Evolutionary conservation across 2,888 invertebrate species (phyloP), one percentile per base, ranked within the genome.

Genomic region (Catonia carolina): DNA sequence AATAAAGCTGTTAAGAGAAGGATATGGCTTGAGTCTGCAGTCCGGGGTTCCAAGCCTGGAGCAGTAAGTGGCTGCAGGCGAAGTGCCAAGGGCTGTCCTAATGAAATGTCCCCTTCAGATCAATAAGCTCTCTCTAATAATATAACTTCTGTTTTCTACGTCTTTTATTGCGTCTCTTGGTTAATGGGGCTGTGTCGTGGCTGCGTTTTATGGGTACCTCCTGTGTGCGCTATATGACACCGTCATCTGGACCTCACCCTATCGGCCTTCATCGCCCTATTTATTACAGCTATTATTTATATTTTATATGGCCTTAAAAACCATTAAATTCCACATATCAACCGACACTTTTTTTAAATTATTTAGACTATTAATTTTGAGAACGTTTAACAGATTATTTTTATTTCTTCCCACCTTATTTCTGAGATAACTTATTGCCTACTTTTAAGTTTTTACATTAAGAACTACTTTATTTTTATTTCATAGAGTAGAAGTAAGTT

Each of bases 41-140:
- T 18, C 20, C 5, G 18, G 17, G 14, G 2, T n/a, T n/a, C n/a
- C n/a, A n/a, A n/a, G n/a, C n/a, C n/a, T n/a, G 2, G 18, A 41
- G 17, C n/a, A n/a, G n/a, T n/a, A 4, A 4, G 4, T 12, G 41
- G 20, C 41, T 41, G 18, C 41, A 41, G 41, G 41, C 41, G 41
- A 41, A 41, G 41, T 41, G 41, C 41, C 41, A 41, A 41, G 41
- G 41, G 41, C 41, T 41, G 41, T 41, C 41, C 41, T 51, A 51
- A 51, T 51, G 51, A 51, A 51, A 51, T 41, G 37, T 37, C 37
- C 37, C 51, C 35, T 18, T 36, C 20, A 51, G 51, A 50, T 50
- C 50, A 50, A 50, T 50, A 50, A 50, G 35, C 50, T 50, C 35
- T 35, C 33, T 33, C 50, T 50, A 50, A 50, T 50, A 50, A 50